These are phyloP conservation scores for Poeciliopsis infans DNA, from an alignment of 2,797 vertebrate genomes.

Conservation along the genomic window DNA sequence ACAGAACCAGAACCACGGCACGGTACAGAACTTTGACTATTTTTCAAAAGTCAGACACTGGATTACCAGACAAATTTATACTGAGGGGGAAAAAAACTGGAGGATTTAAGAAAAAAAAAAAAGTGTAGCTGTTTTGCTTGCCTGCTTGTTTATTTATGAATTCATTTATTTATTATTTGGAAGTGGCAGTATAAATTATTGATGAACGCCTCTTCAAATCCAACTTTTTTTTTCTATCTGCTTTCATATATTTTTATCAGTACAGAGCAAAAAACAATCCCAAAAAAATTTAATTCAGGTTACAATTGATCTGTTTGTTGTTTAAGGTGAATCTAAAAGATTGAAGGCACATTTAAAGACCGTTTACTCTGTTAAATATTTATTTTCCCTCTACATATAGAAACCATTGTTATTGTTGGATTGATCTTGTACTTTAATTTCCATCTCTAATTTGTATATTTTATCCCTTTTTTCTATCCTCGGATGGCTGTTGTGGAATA, in stretches of 20 bases:
- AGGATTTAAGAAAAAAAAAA: conserved; percentile 40
- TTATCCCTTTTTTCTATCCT: conserved; percentile 69
- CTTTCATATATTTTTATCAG: conserved; percentile 22
- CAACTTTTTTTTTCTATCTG: conserved; percentile 46
- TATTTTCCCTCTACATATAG: conserved; percentile 33
- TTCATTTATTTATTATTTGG: conserved; percentile 85
- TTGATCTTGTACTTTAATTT: conserved; percentile 66
- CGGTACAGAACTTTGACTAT: conserved; percentile 56
- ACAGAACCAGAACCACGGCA: conserved; percentile 40
- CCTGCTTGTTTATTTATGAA: conserved; percentile 87
- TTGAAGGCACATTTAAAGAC: conserved; percentile 16
- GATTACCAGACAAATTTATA: conserved; percentile 75
- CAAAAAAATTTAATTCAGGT: conserved; percentile 10
- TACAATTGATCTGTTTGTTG: neutral
- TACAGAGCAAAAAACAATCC: conserved; percentile 21
- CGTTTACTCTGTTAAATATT: conserved; percentile 27
- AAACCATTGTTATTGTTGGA: conserved; percentile 62
- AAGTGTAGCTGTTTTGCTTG: conserved; percentile 84
- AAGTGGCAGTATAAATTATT: conserved; percentile 81
- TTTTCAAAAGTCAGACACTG: conserved; percentile 64
- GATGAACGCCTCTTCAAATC: conserved; percentile 68
- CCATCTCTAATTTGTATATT: conserved; percentile 64
- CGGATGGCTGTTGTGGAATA: conserved; percentile 63
- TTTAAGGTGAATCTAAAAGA: conserved; percentile 11
- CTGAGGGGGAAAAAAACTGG: conserved; percentile 25